phyloP scores from a whole-genome alignment of 2,888 invertebrate genomes.

The Bibio marci region DNA sequence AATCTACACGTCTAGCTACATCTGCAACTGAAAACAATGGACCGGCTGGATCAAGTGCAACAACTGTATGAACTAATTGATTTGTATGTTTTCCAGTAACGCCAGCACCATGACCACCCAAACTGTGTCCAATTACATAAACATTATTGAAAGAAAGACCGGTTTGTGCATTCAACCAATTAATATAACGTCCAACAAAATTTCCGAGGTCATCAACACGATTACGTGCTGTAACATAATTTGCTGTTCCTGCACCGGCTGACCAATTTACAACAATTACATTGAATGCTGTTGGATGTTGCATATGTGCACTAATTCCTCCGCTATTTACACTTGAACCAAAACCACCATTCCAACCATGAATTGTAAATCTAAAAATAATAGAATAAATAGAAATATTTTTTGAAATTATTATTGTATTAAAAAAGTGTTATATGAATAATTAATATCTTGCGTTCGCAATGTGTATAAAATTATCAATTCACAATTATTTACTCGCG shows the following conservation, averaged over 20 bases:
- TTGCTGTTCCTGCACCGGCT: slow-evolving; percentile 18
- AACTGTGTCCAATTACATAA: slow-evolving; percentile 25
- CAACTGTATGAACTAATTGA: slow-evolving; percentile 19
- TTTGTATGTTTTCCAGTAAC: slow-evolving; percentile 19
- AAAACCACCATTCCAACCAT: no score
- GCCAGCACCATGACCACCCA: slow-evolving; percentile 27
- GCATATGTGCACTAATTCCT: no score
- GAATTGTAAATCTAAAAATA: no score
- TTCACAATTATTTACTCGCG: no score
- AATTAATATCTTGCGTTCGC: no score
- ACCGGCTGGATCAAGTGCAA: slow-evolving; percentile 27
- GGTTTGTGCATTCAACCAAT: slow-evolving; percentile 15
- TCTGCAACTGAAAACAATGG: slow-evolving; percentile 19
- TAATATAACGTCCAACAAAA: slow-evolving; percentile 18
- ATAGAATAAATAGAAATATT: no score
- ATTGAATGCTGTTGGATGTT: slow-evolving; percentile 10
- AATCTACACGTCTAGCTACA: slow-evolving; percentile 20
- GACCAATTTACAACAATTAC: slow-evolving; percentile 24
- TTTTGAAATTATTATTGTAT: no score
- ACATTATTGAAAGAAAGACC: slow-evolving; percentile 15
- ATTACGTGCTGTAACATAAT: slow-evolving; percentile 19
- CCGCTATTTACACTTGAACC: no score
- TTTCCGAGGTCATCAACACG: slow-evolving; percentile 18
- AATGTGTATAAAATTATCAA: no score
- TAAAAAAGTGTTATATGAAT: no score